phyloP scores from a whole-genome alignment of 1,140 invertebrate genomes.

The Magallana gigas region DNA sequence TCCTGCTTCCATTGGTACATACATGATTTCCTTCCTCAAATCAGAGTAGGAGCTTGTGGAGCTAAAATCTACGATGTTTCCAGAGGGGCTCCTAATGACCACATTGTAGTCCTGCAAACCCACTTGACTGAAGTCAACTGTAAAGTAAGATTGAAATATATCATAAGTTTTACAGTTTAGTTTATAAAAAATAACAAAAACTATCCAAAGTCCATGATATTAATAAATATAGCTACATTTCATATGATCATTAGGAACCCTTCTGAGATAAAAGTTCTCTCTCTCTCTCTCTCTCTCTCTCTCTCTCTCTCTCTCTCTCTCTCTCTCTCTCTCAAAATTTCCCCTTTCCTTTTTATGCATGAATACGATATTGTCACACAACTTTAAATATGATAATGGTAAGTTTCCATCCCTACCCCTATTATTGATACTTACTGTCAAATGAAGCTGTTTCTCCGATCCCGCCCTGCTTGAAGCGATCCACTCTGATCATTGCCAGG shows the following conservation, averaged over 20 bases:
- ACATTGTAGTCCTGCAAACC: conserved; percentile 94
- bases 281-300: no score
- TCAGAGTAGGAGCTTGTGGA: conserved; percentile 79
- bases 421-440: conserved; percentile 70
- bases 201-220: no score
- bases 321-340: no score
- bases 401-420: no score
- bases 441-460: conserved; percentile 79
- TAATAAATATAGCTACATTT: no score
- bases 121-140: conserved; percentile 92
- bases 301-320: no score
- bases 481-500: conserved; percentile 85
- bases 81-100: conserved; percentile 92
- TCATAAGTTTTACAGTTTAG: no score
- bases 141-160: conserved; percentile 58
- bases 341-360: no score
- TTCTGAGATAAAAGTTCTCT: no score
- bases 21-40: conserved; percentile 83
- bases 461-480: conserved; percentile 76
- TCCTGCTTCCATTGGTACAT: conserved; percentile 86
- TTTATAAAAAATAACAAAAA: not conserved
- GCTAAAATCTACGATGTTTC: conserved; percentile 91
- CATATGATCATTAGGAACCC: no score
- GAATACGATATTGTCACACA: no score
- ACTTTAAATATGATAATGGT: no score